A percentile compares a stretch with the other conserved stretches of the same genome.
These are phyloP conservation scores for Gryllus bimaculatus DNA, from an alignment of 1,140 invertebrate species.

Conservation along the genomic window DNA sequence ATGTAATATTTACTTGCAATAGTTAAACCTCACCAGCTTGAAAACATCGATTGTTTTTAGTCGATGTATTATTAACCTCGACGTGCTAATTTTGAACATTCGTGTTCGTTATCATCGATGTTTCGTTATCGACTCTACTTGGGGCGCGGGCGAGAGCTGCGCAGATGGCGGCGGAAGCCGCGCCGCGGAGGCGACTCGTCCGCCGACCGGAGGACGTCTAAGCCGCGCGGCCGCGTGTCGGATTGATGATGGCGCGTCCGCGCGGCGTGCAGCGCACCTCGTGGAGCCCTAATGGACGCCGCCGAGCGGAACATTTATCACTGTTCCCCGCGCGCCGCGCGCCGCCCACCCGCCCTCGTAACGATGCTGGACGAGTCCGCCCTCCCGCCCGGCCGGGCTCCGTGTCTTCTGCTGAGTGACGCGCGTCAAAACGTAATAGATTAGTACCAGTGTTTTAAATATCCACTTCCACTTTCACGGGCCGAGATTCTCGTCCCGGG, in stretches of 20 bases:
- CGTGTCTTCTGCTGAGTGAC: neutral
- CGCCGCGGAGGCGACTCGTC: no score
- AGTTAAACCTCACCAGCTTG: no score
- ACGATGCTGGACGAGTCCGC: neutral
- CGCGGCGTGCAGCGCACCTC: neutral
- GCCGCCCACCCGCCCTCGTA: neutral
- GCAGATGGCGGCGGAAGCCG: no score
- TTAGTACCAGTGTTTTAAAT: constrained; percentile 5
- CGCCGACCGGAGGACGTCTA: no score
- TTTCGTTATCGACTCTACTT: no score
- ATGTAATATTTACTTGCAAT: no score
- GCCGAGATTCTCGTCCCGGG: neutral
- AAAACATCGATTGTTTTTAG: no score
- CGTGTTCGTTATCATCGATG: no score
- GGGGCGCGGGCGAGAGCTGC: no score
- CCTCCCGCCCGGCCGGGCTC: neutral
- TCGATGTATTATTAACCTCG: no score
- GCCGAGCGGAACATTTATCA: neutral
- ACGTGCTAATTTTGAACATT: no score
- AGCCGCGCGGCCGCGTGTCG: neutral
- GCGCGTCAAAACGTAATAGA: neutral
- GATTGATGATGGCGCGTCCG: neutral
- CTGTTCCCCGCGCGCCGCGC: neutral
- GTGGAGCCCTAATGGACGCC: neutral
- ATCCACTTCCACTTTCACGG: neutral